Evolutionary conservation across 1,140 invertebrate genomes (phyloP).

Genomic region (Pentalonia nigronervosa): DNA sequence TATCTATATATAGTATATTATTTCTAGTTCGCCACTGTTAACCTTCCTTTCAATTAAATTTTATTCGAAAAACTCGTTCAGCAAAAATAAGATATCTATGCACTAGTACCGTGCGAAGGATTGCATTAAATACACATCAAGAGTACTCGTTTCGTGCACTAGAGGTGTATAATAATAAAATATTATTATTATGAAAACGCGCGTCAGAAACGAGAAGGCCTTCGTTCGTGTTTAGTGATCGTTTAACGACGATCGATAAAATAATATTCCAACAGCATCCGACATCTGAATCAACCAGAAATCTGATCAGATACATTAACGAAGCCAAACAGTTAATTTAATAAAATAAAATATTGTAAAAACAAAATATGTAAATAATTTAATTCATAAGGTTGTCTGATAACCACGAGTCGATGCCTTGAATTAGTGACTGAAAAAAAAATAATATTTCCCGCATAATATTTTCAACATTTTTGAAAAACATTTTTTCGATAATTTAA

Average conservation of each 20-base stretch:
- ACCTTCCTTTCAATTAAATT: constrained; percentile 40
- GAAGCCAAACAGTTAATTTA: neutral
- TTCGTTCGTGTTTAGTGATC: neutral
- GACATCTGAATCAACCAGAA: neutral
- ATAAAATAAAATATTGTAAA: neutral
- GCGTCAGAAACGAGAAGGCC: neutral
- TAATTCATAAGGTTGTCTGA: neutral
- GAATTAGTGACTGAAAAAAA: neutral
- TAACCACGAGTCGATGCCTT: neutral
- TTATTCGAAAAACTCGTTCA: constrained; percentile 31
- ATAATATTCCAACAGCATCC: neutral
- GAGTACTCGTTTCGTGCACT: neutral
- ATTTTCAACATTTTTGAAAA: neutral
- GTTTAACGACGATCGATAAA: neutral
- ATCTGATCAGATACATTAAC: neutral
- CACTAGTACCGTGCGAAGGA: neutral
- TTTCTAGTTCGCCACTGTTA: neutral
- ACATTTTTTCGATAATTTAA: neutral
- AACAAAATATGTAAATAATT: neutral
- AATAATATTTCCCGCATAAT: neutral
- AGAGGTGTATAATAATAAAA: neutral
- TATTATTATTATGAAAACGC: neutral
- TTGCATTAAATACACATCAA: neutral
- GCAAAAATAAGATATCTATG: neutral
- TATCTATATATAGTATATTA: neutral